Base-by-base conservation (phyloP, 2,113 vertebrate genomes). In the Hiodon tergisus region DNA sequence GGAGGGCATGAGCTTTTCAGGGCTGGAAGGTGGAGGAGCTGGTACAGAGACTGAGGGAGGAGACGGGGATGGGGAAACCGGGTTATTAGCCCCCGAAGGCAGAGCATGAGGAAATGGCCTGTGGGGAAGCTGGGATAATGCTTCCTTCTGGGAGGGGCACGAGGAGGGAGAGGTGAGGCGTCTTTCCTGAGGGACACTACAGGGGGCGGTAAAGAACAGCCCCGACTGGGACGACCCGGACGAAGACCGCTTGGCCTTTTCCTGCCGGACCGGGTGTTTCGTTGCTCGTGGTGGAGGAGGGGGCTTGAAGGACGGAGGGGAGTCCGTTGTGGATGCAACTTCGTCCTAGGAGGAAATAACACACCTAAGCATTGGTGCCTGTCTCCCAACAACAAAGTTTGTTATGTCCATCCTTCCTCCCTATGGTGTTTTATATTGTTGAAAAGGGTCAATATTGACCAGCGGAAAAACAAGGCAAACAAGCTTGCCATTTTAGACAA, bases 291-390 rank as follows among this genome's bases (percentile, higher is more conserved):
- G 48, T 84, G 82, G 81, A 31, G 89, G 87, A 0, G 87, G 86
- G 2, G 84, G 87, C 77, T 90, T 90, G 84, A 89, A 88, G 70
- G 85, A 78, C 1, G 92, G 87, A 0, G 89, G 89, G 72, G 89
- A 93, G 3, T 93, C 90, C 0, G 80, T 51, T 65, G 88, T 76
- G 48, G 90, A 78, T 60, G 85, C 90, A 59, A 89, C 73, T 2
- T 95, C 92, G 10, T 92, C 93, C 96, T 98, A 90, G 77, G 69
- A 76, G 11, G 60, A 65, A 71, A 75, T 31, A 67, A 69, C 51
- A 59, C 65, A 75, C 10, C 51, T n/a, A 9, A 46, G 14, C 17
- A 47, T 13, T 7, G 57, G 70, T n/a, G 13, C 16, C 52, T 8
- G 46, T 70, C 46, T 3, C 58, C 9, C 52, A 47, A 4, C 11